These are phyloP conservation scores for Macrotus californicus DNA, from an alignment of 2,113 vertebrate species.

Conservation along the genomic window DNA sequence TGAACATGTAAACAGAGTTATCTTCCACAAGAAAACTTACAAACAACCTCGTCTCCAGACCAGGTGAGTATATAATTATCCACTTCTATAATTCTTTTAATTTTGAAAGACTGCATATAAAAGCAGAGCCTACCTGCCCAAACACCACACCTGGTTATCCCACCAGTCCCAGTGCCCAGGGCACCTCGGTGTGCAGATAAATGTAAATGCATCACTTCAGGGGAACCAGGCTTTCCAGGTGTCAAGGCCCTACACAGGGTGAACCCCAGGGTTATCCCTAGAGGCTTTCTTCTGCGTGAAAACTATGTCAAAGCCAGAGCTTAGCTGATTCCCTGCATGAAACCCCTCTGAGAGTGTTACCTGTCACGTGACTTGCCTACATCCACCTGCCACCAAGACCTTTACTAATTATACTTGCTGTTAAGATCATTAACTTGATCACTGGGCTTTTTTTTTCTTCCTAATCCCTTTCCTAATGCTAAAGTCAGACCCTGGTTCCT, in stretches of 20 bases:
- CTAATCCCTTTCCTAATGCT: neutral
- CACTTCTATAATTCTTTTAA: neutral
- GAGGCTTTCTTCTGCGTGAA: neutral
- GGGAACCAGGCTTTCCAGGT: neutral
- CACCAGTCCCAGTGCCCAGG: neutral
- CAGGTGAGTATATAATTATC: constrained; percentile 76
- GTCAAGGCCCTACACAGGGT: neutral
- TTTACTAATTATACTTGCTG: neutral
- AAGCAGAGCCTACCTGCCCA: neutral
- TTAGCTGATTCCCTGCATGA: neutral
- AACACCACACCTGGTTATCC: neutral
- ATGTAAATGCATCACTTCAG: neutral
- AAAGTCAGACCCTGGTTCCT: neutral
- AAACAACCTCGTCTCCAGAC: constrained; percentile 89
- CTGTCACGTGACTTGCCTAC: neutral
- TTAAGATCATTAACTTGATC: neutral
- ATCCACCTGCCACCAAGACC: neutral
- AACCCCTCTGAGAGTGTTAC: neutral
- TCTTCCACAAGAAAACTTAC: constrained; percentile 82
- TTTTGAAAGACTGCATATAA: neutral
- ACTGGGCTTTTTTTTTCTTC: neutral
- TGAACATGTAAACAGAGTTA: constrained; percentile 68
- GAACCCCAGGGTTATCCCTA: neutral
- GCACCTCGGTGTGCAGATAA: neutral
- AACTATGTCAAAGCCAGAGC: neutral